Evolutionary conservation across 2,113 vertebrate species (phyloP).

Genomic region (Myotis yumanensis): DNA sequence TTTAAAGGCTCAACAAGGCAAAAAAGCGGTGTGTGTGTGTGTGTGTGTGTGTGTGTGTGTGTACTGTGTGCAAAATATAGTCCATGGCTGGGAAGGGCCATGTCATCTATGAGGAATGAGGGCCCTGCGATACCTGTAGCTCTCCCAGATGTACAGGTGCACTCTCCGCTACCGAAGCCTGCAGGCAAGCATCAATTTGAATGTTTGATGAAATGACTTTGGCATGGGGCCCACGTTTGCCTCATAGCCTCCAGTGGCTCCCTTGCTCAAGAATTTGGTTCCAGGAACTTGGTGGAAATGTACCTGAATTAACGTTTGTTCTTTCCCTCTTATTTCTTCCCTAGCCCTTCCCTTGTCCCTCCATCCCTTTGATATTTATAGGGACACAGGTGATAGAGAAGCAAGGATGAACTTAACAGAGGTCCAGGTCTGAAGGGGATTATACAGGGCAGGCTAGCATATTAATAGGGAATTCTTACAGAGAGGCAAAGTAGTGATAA

Average conservation of each 20-base stretch:
- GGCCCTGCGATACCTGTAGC: neutral
- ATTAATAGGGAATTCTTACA: neutral
- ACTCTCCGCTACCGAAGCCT: neutral
- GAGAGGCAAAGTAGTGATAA: neutral
- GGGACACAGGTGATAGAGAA: neutral
- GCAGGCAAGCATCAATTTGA: neutral
- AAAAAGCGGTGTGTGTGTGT: neutral
- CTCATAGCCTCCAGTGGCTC: neutral
- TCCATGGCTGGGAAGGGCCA: neutral
- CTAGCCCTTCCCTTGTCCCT: neutral
- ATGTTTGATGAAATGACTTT: slow-evolving; percentile 41
- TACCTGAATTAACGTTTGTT: neutral
- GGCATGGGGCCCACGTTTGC: neutral
- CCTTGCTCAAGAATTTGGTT: neutral
- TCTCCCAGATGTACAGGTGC: slow-evolving; percentile 55
- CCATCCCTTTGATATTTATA: neutral
- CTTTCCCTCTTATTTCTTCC: neutral
- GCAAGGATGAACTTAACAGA: neutral
- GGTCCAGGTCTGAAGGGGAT: neutral
- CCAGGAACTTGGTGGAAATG: neutral
- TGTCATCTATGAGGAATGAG: neutral
- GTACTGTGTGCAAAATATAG: neutral
- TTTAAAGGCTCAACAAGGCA: slow-evolving; percentile 33
- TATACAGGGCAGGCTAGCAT: rapidly evolving
- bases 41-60: neutral